These are phyloP conservation scores for Hirudinaria manillensis DNA, from an alignment of 2,888 invertebrate genomes.

Conservation along the genomic window DNA sequence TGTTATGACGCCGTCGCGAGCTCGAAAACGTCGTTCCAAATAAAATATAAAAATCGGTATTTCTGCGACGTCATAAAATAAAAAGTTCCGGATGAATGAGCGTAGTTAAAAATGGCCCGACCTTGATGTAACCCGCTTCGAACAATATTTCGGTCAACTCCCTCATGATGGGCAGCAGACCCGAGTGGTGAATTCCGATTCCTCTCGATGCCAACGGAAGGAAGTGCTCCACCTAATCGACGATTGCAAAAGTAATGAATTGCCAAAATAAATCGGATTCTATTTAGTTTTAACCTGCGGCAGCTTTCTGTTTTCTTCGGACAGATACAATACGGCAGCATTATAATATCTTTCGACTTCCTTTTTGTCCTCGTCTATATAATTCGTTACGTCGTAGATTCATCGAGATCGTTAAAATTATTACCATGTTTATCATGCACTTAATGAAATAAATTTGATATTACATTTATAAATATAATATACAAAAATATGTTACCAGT, in stretches of 20 bases:
- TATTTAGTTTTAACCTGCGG: slow-evolving; percentile 65
- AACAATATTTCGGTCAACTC: slow-evolving; percentile 98
- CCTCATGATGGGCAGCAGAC: slow-evolving; percentile 86
- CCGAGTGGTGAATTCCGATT: slow-evolving; percentile 91
- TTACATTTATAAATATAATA: too few relatives aligned
- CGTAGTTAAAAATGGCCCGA: too few relatives aligned
- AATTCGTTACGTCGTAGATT: neutral
- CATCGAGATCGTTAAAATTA: neutral
- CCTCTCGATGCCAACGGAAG: slow-evolving; percentile 84
- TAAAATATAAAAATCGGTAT: neutral
- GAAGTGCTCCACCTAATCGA: slow-evolving; percentile 86
- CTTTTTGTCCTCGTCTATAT: slow-evolving; percentile 79
- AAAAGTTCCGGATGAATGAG: neutral
- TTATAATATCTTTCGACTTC: slow-evolving; percentile 92
- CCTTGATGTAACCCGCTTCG: slow-evolving; percentile 90
- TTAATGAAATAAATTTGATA: too few relatives aligned
- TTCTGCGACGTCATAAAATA: slow-evolving; percentile 37
- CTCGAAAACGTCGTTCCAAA: neutral
- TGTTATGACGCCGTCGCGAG: neutral
- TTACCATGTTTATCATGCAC: neutral
- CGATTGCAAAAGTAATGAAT: slow-evolving; percentile 58
- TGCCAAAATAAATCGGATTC: neutral
- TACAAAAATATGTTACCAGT: too few relatives aligned
- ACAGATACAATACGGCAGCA: slow-evolving; percentile 91
- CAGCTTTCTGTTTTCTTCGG: slow-evolving; percentile 84